phyloP scores from a whole-genome alignment of 2,888 invertebrate genomes.

The Micoletzkya japonica region DNA sequence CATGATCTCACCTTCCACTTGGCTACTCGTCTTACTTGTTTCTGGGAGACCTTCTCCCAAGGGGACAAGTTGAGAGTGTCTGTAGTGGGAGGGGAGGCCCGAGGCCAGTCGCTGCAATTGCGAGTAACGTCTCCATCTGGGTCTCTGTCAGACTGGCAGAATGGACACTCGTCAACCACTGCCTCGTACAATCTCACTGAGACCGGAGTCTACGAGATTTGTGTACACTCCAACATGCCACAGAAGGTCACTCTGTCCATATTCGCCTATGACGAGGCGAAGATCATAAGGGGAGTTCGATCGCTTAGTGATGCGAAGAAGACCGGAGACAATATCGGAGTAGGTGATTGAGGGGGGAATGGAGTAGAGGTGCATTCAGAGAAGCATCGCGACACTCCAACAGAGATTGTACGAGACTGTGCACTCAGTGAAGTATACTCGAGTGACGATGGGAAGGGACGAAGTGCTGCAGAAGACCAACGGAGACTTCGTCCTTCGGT shows the following conservation, averaged over 20 bases:
- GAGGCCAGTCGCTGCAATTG: background rate
- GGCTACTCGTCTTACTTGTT: conserved; percentile 20
- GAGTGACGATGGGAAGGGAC: conserved; percentile 9
- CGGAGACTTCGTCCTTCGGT: background rate
- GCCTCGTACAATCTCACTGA: conserved; percentile 20
- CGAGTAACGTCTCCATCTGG: conserved; percentile 20
- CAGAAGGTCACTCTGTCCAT: conserved; percentile 12
- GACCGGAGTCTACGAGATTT: conserved; percentile 15
- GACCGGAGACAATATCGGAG: conserved; percentile 6
- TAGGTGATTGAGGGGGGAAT: background rate
- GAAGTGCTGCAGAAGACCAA: conserved; percentile 19
- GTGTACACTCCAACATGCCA: background rate
- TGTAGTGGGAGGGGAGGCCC: background rate
- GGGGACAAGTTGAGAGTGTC: conserved; percentile 7
- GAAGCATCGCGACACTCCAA: background rate
- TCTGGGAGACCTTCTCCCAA: conserved; percentile 10
- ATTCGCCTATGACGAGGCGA: conserved; percentile 24
- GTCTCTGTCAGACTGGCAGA: conserved; percentile 18
- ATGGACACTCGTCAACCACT: conserved; percentile 3
- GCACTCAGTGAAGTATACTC: conserved; percentile 10
- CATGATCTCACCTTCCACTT: conserved; percentile 18
- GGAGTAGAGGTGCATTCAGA: background rate
- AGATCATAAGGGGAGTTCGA: conserved; percentile 12
- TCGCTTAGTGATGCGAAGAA: conserved; percentile 5
- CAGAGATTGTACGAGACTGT: conserved; percentile 13